A percentile compares a stretch with the other conserved stretches of the same genome.
Evolutionary conservation across 1,140 invertebrate species (phyloP).

Genomic region (Caligus rogercresseyi): DNA sequence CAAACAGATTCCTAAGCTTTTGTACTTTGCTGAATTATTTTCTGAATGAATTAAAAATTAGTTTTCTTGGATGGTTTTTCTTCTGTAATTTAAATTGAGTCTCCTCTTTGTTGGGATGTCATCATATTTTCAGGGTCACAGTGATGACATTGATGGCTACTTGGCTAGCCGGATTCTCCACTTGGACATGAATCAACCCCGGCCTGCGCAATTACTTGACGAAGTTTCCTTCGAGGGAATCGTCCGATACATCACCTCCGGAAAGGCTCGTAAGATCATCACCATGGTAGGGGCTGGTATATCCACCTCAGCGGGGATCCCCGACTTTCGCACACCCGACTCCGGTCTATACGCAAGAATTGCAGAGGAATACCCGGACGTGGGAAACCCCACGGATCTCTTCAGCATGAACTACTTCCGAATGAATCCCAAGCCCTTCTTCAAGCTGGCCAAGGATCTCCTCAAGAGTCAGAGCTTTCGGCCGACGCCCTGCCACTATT

Average conservation of each 20-base stretch:
- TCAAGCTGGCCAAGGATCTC: constrained; percentile 63
- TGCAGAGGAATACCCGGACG: constrained; percentile 74
- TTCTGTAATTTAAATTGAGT: too few species aligned
- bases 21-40: too few species aligned
- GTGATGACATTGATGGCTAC: background rate
- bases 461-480: constrained; percentile 55
- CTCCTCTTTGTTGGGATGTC: too few species aligned
- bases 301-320: constrained; percentile 65
- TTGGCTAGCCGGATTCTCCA: background rate
- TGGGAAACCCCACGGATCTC: constrained; percentile 84
- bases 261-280: constrained; percentile 59
- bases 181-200: background rate
- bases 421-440: constrained; percentile 67
- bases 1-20: too few species aligned
- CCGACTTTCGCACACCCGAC: constrained; percentile 75
- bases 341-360: constrained; percentile 60
- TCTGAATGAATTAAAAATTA: too few species aligned
- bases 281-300: constrained; percentile 87
- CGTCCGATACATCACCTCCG: constrained; percentile 47
- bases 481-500: constrained; percentile 65
- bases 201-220: constrained; percentile 32
- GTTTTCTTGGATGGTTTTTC: too few species aligned
- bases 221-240: constrained; percentile 46
- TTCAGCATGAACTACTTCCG: constrained; percentile 73
- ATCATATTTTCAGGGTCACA: background rate